Percentiles rank a stretch among this genome's conserved stretches.
Evolutionary conservation across 2,113 vertebrate species (phyloP).

Genomic region (Stomatorhinus ivindoensis): DNA sequence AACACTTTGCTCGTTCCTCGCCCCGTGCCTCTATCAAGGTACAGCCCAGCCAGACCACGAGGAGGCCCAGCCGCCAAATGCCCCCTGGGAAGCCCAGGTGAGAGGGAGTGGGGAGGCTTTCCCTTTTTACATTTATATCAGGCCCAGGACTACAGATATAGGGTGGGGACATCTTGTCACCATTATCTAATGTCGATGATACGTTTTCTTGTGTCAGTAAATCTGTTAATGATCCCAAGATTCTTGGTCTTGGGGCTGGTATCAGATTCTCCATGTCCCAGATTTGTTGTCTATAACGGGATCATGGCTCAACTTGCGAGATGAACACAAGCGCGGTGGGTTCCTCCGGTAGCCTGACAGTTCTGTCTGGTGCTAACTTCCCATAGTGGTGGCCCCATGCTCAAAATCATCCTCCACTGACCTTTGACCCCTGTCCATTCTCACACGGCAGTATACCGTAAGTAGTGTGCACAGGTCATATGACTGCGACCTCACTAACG

Average conservation of each 20-base stretch:
- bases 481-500: not conserved
- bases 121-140: not conserved
- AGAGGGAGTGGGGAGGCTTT: constrained; percentile 34
- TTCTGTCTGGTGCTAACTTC: constrained; percentile 34
- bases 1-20: constrained; percentile 86
- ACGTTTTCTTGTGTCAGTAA: not conserved
- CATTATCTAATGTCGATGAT: not conserved
- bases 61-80: constrained; percentile 88
- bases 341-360: not conserved
- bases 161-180: not conserved
- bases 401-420: constrained; percentile 42
- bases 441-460: constrained; percentile 41
- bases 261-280: not conserved
- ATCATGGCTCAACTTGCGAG: not conserved
- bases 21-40: constrained; percentile 91
- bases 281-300: not conserved
- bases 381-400: constrained; percentile 41
- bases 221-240: not conserved
- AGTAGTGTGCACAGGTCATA: constrained; percentile 32
- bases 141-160: not conserved
- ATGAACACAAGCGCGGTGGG: not conserved
- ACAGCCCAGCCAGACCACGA: constrained; percentile 84
- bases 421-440: constrained; percentile 32
- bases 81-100: constrained; percentile 93
- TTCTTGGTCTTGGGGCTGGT: not conserved